Evolutionary conservation across 2,888 invertebrate genomes (phyloP).

Genomic region (Galeruca laticollis): DNA sequence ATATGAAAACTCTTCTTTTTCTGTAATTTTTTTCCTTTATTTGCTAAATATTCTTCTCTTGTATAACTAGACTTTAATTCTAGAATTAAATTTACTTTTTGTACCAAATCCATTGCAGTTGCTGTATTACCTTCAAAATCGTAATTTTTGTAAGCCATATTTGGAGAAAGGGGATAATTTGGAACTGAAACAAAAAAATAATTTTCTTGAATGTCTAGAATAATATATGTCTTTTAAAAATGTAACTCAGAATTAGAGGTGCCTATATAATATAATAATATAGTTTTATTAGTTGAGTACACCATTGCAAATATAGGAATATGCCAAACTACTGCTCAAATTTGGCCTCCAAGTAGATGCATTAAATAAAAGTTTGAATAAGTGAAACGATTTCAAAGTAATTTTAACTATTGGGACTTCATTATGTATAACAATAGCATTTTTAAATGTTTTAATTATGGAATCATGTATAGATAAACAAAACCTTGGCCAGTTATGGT

Average conservation of each 20-base stretch:
- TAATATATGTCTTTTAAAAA: conserved; percentile 5
- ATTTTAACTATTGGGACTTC: neutral
- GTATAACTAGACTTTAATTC: conserved; percentile 84
- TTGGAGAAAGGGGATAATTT: conserved; percentile 59
- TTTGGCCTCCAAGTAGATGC: no score
- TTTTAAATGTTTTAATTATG: no score
- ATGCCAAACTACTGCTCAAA: no score
- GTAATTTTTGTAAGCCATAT: conserved; percentile 83
- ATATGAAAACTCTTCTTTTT: conserved; percentile 63
- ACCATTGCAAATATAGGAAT: no score
- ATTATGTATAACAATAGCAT: neutral
- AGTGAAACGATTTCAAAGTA: no score
- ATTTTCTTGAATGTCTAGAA: no score
- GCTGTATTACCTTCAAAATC: conserved; percentile 87
- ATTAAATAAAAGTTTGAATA: neutral
- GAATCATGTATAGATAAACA: no score
- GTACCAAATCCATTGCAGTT: conserved; percentile 84
- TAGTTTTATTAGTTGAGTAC: no score
- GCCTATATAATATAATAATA: no score
- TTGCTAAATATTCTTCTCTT: conserved; percentile 84
- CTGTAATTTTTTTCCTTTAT: conserved; percentile 78
- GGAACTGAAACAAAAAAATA: conserved; percentile 52
- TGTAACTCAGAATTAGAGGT: no score
- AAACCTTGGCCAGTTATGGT: no score
- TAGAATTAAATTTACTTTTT: conserved; percentile 88